Evolutionary conservation across 1,140 invertebrate species (phyloP).

Genomic region (Megalopta genalis): DNA sequence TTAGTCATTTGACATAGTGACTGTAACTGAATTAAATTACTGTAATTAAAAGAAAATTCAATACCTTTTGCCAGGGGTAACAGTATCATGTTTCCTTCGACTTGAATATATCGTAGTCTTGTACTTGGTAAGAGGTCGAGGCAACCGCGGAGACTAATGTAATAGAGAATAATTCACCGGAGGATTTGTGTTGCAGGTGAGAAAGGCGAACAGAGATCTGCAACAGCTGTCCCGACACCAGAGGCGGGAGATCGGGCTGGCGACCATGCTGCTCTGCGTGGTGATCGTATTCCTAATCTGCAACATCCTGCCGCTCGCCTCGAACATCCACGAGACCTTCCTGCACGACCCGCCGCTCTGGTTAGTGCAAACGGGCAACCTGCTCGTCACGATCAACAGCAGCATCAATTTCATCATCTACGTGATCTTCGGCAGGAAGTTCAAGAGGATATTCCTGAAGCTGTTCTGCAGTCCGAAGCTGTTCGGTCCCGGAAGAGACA

Average conservation of each 20-base stretch:
- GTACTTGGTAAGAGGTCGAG: too few relatives aligned
- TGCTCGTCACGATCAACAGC: slow-evolving; percentile 97
- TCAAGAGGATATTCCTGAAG: slow-evolving; percentile 92
- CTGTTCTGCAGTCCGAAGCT: slow-evolving; percentile 88
- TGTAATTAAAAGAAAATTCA: too few relatives aligned
- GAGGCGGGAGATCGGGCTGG: slow-evolving; percentile 92
- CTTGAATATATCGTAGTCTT: too few relatives aligned
- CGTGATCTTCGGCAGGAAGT: slow-evolving; percentile 98
- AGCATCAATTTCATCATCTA: slow-evolving; percentile 98
- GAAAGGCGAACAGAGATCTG: slow-evolving; percentile 90
- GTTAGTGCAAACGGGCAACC: slow-evolving; percentile 92
- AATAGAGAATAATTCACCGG: too few relatives aligned
- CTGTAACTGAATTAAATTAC: too few relatives aligned
- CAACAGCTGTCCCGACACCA: slow-evolving; percentile 90
- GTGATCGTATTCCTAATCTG: slow-evolving; percentile 97
- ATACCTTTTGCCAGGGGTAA: too few relatives aligned
- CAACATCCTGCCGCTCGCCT: slow-evolving; percentile 93
- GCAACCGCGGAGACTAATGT: too few relatives aligned
- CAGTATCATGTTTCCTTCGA: too few relatives aligned
- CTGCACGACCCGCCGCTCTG: slow-evolving; percentile 78
- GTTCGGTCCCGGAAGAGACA: slow-evolving; percentile 82
- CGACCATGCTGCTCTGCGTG: slow-evolving; percentile 96
- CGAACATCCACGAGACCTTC: slow-evolving; percentile 92
- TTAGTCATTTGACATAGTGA: too few relatives aligned
- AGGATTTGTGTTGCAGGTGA: slow-evolving; percentile 82